These are phyloP conservation scores for Danio kyathit DNA, from an alignment of 2,797 vertebrate genomes.

Conservation along the genomic window DNA sequence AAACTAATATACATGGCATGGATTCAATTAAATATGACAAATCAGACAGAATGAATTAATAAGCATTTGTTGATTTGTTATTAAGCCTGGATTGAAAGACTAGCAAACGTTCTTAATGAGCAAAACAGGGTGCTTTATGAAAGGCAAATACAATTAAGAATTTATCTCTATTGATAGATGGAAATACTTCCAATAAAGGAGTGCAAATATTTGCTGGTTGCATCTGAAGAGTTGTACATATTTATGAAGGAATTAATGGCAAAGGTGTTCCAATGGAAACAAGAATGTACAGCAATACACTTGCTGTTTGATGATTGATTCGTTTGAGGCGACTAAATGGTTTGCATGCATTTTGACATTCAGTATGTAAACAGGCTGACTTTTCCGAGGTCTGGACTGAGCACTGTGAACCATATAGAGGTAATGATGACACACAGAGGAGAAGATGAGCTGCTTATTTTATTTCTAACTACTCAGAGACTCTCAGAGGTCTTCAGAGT, in stretches of 20 bases:
- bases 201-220: neutral
- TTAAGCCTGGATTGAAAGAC: constrained; percentile 66
- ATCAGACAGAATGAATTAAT: constrained; percentile 64
- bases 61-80: constrained; percentile 63
- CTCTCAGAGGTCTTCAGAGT: constrained; percentile 23
- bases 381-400: neutral
- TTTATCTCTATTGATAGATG: constrained; percentile 1
- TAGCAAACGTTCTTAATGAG: constrained; percentile 28
- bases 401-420: neutral
- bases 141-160: neutral
- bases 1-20: constrained; percentile 9
- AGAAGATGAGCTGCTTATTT: constrained; percentile 10
- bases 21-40: constrained; percentile 30
- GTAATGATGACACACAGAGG: constrained; percentile 14
- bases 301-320: neutral
- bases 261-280: neutral
- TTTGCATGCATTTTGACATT: neutral
- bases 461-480: constrained; percentile 17
- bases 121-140: constrained; percentile 8
- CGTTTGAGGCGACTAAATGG: neutral
- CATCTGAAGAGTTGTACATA: neutral
- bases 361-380: neutral
- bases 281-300: neutral
- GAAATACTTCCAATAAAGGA: neutral
- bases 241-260: neutral